A percentile compares a stretch with the other conserved stretches of the same genome.
phyloP scores from a whole-genome alignment of 1,140 invertebrate species.

The Ephestia elutella region DNA sequence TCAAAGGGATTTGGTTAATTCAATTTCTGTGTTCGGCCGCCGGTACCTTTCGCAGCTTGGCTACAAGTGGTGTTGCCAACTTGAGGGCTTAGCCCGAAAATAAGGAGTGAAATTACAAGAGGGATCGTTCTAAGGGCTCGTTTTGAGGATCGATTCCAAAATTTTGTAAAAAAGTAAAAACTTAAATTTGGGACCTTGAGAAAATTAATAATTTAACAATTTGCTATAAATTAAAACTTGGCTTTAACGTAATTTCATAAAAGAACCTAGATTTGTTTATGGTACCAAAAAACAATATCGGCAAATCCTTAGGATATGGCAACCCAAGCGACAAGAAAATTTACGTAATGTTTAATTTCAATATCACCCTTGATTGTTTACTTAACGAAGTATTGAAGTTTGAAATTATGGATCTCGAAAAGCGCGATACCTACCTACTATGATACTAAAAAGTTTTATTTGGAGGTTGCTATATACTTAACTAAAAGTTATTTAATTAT shows the following conservation, averaged over 20 bases:
- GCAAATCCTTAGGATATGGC: not conserved
- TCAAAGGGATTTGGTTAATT: constrained; percentile 48
- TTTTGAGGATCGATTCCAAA: no score
- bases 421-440: not conserved
- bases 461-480: no score
- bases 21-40: constrained; percentile 40
- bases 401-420: constrained; percentile 15
- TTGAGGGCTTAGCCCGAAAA: not conserved
- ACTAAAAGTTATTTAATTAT: no score
- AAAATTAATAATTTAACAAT: no score
- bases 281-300: no score
- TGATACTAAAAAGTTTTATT: not conserved
- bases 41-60: constrained; percentile 17
- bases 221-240: no score
- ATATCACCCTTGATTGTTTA: constrained; percentile 29
- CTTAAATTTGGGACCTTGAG: no score
- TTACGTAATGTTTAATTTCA: constrained; percentile 43
- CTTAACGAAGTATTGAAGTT: constrained; percentile 29
- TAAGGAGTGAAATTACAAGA: not conserved
- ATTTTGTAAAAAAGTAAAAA: no score
- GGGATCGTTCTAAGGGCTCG: no score
- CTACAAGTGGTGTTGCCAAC: not conserved
- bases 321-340: constrained; percentile 31
- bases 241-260: no score
- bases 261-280: no score